These are phyloP conservation scores for Drosophila kanapiae DNA, from an alignment of 1,140 invertebrate genomes.

Conservation along the genomic window DNA sequence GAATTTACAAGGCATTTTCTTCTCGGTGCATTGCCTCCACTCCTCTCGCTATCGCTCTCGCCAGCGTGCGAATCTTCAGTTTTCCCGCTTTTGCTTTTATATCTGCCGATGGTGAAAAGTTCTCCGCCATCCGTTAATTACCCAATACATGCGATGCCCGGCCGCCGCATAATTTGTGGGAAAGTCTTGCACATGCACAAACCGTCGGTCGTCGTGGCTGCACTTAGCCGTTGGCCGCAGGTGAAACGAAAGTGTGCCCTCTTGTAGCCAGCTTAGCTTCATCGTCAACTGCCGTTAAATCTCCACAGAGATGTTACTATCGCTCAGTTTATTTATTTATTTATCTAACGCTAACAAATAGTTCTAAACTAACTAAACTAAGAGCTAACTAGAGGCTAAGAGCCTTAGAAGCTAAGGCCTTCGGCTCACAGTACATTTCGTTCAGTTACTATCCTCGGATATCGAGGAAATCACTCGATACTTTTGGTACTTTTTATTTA, in stretches of 20 bases:
- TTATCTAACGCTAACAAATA: too few species aligned
- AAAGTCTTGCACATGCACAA: constrained; percentile 31
- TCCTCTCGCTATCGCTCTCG: not conserved
- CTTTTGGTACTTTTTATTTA: too few species aligned
- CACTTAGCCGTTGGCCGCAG: not conserved
- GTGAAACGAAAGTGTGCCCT: constrained; percentile 28
- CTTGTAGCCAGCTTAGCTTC: not conserved
- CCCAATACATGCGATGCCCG: constrained; percentile 32
- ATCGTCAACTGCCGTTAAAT: constrained; percentile 7
- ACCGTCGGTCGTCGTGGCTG: not conserved
- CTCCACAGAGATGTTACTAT: too few species aligned
- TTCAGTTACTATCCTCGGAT: too few species aligned
- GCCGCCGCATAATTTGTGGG: constrained; percentile 31
- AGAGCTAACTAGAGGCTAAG: too few species aligned
- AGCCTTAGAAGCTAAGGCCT: too few species aligned
- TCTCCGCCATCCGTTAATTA: constrained; percentile 48
- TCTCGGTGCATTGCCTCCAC: too few species aligned
- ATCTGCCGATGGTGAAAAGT: constrained; percentile 18
- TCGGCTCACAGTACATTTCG: too few species aligned
- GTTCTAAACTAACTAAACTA: too few species aligned
- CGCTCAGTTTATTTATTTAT: too few species aligned
- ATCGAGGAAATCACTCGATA: too few species aligned
- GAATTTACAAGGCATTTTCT: too few species aligned
- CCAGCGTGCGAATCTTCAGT: constrained; percentile 26
- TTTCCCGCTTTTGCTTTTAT: constrained; percentile 56